Conservation (phyloP, 2,888 invertebrate species). For the Agrilus mali region DNA sequence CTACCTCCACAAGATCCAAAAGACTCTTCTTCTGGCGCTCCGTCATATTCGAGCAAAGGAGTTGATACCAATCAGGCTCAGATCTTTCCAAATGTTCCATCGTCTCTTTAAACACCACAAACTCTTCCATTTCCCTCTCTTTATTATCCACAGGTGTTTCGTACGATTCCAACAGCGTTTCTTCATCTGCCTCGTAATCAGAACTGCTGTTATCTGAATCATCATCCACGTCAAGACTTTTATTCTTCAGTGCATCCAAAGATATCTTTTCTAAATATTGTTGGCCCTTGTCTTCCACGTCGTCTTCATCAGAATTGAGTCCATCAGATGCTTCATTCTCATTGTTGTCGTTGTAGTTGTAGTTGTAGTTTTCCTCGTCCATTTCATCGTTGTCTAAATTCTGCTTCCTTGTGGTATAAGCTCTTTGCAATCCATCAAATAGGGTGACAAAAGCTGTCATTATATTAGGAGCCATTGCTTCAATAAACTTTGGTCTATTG, state of each 20-base stretch:
- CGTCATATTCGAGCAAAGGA: constrained; percentile 62
- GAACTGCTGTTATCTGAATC: constrained; percentile 63
- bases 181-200: constrained; percentile 74
- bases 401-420: constrained; percentile 78
- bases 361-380: constrained; percentile 68
- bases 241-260: constrained; percentile 47
- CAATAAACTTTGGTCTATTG: constrained; percentile 58
- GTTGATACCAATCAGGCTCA: constrained; percentile 70
- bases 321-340: constrained; percentile 43
- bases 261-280: constrained; percentile 74
- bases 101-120: constrained; percentile 82
- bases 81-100: constrained; percentile 39
- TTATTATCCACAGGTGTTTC: constrained; percentile 86
- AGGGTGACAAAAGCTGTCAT: constrained; percentile 81
- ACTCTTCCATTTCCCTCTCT: constrained; percentile 76
- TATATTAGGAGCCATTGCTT: constrained; percentile 50
- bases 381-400: constrained; percentile 47
- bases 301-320: constrained; percentile 88
- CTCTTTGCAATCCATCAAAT: constrained; percentile 88
- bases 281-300: constrained; percentile 75
- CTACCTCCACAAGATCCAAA: constrained; percentile 74
- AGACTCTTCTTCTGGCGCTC: constrained; percentile 75
- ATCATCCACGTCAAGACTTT: constrained; percentile 32
- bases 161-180: constrained; percentile 84
- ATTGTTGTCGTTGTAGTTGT: constrained; percentile 52